Percentiles rank a stretch among this genome's conserved stretches.
phyloP scores from a whole-genome alignment of 2,113 vertebrate genomes.

The Conger conger region DNA sequence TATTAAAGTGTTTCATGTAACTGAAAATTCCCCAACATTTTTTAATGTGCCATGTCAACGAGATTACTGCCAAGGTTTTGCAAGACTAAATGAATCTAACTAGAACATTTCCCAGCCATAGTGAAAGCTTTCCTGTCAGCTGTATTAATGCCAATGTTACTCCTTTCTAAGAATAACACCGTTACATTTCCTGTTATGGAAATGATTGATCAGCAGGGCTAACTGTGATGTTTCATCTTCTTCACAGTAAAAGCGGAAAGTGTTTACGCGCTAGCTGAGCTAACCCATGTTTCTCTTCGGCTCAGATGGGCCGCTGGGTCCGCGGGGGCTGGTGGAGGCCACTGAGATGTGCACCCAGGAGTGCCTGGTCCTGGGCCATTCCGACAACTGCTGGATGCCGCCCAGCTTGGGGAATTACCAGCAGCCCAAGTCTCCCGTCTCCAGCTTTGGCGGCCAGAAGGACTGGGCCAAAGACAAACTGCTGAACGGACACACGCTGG shows the following conservation, averaged over 20 bases:
- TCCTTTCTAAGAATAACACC: no score
- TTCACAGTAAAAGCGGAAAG: no score
- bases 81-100: no score
- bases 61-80: no score
- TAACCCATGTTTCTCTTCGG: constrained; percentile 14
- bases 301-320: constrained; percentile 89
- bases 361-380: constrained; percentile 94
- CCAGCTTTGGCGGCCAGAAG: constrained; percentile 88
- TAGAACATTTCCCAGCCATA: no score
- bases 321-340: constrained; percentile 92
- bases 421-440: constrained; percentile 91
- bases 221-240: no score
- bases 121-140: no score
- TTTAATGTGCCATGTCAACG: no score
- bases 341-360: constrained; percentile 99
- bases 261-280: neutral
- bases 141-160: no score
- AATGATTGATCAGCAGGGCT: neutral
- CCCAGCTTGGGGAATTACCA: constrained; percentile 85
- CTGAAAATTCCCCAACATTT: no score
- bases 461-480: constrained; percentile 98
- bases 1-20: no score
- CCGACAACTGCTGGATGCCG: constrained; percentile 99
- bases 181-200: no score
- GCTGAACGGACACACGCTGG: constrained; percentile 94